Base-by-base conservation (phyloP, 2,888 invertebrate species). In the Dolichopus griseipennis region DNA sequence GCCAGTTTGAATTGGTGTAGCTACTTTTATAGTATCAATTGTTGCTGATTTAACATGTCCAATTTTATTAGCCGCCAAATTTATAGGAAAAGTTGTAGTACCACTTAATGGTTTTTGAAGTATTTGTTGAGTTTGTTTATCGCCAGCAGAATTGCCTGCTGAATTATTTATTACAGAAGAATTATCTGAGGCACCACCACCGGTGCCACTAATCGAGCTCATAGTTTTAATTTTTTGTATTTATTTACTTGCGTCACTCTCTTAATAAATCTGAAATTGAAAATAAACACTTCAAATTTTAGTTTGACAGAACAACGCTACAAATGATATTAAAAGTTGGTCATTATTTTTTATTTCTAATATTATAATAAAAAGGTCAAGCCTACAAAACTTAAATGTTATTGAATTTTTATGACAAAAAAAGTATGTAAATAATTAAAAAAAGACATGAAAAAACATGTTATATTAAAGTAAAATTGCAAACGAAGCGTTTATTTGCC, bases 21-120 rank as follows among this genome's bases (percentile, higher is more conserved):
- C 68, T 21, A 69, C 68, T 43, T 68, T 68, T 10, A 66, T 20
- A 62, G 68, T 65, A 68, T 80, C 79, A 69, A 83, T 82, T 52
- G 80, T 77, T 67, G 82, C 79, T 64, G 84, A 77, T 73, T 85
- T 83, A 21, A 84, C 81, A 70, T 83, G 79, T 7, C 83, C 80
- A 68, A 85, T 80, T 79, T 85, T 83, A 70, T 78, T 84, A 2
- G 41, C 27, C 10, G 65, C 41, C 21, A 65, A 65, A 65, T 65
- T 65, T 22, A 65, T 65, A 18, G 64, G 64, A 64, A 64, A 64
- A 15, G 64, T 64, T 20, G 64, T n/a, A 18, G 64, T 37, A 12
- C 22, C 22, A 62, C 62, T 27, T n/a, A 33, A 8, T 2, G 64
- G 34, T 64, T 64, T 64, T 37, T 64, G 64, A 21, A 22, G 62